Evolutionary conservation across 2,113 vertebrate genomes (phyloP), one percentile per base, ranked within the genome.

Genomic region (Nicator chloris): DNA sequence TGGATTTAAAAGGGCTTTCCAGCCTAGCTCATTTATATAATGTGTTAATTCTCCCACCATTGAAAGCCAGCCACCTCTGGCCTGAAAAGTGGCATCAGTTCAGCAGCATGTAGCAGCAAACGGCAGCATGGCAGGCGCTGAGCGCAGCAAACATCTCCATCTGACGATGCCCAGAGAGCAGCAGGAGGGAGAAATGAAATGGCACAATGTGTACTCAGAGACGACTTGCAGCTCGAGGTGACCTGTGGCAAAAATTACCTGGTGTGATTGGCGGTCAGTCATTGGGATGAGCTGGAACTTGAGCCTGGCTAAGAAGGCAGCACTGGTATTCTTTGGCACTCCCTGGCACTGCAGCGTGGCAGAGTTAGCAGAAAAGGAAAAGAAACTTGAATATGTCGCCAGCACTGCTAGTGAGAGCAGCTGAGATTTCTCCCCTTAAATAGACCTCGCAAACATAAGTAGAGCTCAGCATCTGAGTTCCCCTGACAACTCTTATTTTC

Each of bases 1-100:
- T 84, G 53, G 82, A 75, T 88, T 96, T 93, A 71, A 82, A 95
- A 76, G 60, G 51, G 16, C 56, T 96, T 96, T 95, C 57, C 51
- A 83, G 82, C 56, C 50, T 45, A 13, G 12, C 56, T 95, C 9
- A 0, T 68, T 94, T 82, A 86, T 94, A 81, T 79, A 88, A 20
- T 61, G 72, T 90, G 93, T 81, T 90, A 93, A 95, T 86, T 92
- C 88, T 91, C 49, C 42, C 1, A 6, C 40, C 37, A 30, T 79
- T 83, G 93, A 92, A 92, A 94, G 76, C 27, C 60, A 60, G 79
- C 28, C 79, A 35, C 90, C 79, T 82, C n/a, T 2, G 44, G 40
- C 49, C 35, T n/a, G 85, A 92, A 63, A 54, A 1, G 23, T 84
- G 95, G 92, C 94, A 90, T 37, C 16, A 1, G 42, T 90, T 96